These are phyloP conservation scores for Nettapus auritus DNA, from an alignment of 2,113 vertebrate species.

Conservation along the genomic window DNA sequence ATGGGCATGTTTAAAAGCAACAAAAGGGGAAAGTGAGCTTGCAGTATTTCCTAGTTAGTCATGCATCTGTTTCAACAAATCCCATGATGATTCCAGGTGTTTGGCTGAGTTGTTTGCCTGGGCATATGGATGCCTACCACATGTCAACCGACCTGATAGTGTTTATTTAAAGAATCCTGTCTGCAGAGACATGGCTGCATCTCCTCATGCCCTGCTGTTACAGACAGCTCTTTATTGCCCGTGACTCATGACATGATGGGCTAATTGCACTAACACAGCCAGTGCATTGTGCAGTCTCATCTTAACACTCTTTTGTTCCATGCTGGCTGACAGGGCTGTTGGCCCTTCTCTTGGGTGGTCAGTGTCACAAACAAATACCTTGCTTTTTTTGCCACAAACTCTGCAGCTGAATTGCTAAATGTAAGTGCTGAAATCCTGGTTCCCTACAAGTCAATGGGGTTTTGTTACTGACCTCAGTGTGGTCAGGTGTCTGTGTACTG, in stretches of 20 bases:
- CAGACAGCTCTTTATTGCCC: slow-evolving; percentile 15
- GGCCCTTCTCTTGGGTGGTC: not conserved
- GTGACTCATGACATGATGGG: not conserved
- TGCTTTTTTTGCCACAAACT: not conserved
- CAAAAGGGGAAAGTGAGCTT: not conserved
- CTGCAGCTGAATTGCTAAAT: not conserved
- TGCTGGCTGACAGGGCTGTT: not conserved
- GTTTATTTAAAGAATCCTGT: not conserved
- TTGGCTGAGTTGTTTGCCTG: not conserved
- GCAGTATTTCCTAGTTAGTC: not conserved
- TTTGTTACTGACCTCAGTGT: rapidly evolving
- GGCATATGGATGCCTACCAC: not conserved
- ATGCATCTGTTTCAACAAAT: not conserved
- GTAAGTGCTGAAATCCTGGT: not conserved
- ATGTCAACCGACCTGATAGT: not conserved
- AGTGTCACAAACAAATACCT: not conserved
- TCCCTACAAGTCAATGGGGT: not conserved
- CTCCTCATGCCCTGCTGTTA: not conserved
- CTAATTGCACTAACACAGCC: not conserved
- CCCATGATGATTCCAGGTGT: not conserved
- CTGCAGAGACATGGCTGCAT: not conserved
- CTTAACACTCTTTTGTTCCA: slow-evolving; percentile 27
- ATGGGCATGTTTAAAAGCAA: not conserved
- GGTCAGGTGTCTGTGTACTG: not conserved
- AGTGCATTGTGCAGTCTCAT: not conserved